Evolutionary conservation across 2,888 invertebrate species (phyloP).

Genomic region (Agrochola lychnidis): DNA sequence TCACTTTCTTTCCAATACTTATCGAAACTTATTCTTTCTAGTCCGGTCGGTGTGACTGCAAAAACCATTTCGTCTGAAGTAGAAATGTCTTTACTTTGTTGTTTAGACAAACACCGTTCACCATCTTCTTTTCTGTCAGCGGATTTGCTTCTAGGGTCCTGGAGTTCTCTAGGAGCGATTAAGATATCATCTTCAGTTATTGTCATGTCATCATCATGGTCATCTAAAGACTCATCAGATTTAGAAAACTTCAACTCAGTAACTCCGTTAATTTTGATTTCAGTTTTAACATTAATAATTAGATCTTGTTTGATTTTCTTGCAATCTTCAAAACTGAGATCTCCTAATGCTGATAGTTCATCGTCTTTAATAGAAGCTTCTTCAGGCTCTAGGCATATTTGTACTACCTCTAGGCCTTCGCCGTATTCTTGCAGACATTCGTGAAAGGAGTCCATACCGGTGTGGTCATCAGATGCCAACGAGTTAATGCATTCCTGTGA

Average conservation of each 20-base stretch:
- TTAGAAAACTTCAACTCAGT: conserved; percentile 81
- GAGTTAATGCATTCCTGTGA: conserved; percentile 90
- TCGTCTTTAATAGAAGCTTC: conserved; percentile 90
- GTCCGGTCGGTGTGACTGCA: conserved; percentile 88
- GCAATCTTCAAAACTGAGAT: conserved; percentile 86
- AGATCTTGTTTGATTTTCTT: conserved; percentile 74
- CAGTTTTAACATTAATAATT: conserved; percentile 69
- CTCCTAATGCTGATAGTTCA: conserved; percentile 85
- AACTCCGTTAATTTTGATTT: conserved; percentile 79
- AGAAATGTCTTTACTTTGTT: conserved; percentile 88
- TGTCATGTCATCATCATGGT: conserved; percentile 88
- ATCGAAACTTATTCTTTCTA: conserved; percentile 89
- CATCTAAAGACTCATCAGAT: conserved; percentile 86
- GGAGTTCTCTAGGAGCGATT: conserved; percentile 82
- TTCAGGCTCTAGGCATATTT: conserved; percentile 91
- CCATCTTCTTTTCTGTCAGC: conserved; percentile 75
- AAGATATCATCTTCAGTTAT: conserved; percentile 87
- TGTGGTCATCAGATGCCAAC: conserved; percentile 91
- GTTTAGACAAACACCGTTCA: conserved; percentile 82
- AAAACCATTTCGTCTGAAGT: conserved; percentile 90
- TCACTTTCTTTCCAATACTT: conserved; percentile 87
- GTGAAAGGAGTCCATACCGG: conserved; percentile 92
- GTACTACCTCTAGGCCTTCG: conserved; percentile 91
- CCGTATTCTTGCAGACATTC: conserved; percentile 92
- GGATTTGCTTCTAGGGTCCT: conserved; percentile 81